Evolutionary conservation across 2,113 vertebrate species (phyloP), one percentile per base, ranked within the genome.

Genomic region (Progne subis): DNA sequence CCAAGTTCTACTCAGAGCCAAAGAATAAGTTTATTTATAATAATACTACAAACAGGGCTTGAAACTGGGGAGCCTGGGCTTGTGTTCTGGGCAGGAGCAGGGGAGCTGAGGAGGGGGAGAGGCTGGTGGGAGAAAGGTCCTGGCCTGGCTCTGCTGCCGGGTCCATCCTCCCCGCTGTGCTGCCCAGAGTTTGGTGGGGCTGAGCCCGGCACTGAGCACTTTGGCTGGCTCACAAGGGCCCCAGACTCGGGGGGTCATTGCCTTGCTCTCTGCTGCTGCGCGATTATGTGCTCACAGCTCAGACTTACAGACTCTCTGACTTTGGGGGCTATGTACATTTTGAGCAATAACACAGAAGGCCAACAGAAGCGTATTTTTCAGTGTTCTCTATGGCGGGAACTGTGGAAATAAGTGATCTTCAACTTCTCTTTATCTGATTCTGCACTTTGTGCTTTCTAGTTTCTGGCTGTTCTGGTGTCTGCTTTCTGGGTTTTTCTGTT

Each of bases 201-300:
- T 17, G 56, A 34, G 56, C 47, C 56, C 2, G 8, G 59, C 50
- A 5, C 82, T 9, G 82, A n/a, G 41, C 29, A 0, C n/a, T 41
- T 0, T 2, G 70, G 14, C n/a, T 49, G 52, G 3, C 52, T 41
- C 60, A 46, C 18, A 17, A 1, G 47, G 56, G 39, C 67, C 47
- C 11, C 47, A 55, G 3, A 4, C 11, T 6, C 14, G 7, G 25
- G 59, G 19, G 20, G 5, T 11, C 20, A 4, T 5, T 21, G 31
- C 15, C 46, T 4, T 37, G 37, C 46, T 68, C 37, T 34, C 34
- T 17, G 37, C 11, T 26, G 34, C 1, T 3, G 24, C 17, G 2
- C 2, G 16, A 4, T 1, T 3, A 15, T 4, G 1, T 0, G 11
- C 53, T 71, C 13, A 0, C 10, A 19, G 34, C 57, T 5, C 12